A percentile compares a stretch with the other conserved stretches of the same genome.
Evolutionary conservation across 2,113 vertebrate genomes (phyloP).

Genomic region (Coracopsis vasa): DNA sequence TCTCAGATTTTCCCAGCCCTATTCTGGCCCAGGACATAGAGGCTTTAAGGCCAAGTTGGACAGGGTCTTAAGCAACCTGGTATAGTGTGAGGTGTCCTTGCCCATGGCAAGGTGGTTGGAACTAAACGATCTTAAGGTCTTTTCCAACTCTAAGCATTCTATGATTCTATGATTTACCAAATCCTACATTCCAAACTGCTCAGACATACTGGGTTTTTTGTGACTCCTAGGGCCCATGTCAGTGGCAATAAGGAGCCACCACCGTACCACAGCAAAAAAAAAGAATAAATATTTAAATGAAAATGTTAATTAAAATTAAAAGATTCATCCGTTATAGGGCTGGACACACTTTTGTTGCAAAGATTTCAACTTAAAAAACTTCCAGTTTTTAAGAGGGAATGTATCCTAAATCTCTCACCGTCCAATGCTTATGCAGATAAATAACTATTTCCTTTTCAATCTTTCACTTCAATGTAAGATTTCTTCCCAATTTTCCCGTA

Average conservation of each 20-base stretch:
- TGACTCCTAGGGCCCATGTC: fast-evolving
- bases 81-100: background rate
- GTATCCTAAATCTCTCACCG: background rate
- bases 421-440: background rate
- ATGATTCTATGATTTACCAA: background rate
- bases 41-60: background rate
- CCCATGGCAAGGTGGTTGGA: background rate
- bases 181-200: background rate
- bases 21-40: background rate
- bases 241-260: background rate
- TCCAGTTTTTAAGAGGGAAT: background rate
- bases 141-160: background rate
- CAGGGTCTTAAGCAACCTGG: background rate
- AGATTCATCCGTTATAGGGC: background rate
- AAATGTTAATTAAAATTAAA: background rate
- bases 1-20: background rate
- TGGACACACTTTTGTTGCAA: background rate
- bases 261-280: fast-evolving
- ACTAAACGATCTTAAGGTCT: background rate
- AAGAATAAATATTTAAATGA: background rate
- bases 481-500: background rate
- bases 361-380: background rate
- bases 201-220: background rate
- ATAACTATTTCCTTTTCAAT: background rate
- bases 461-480: background rate